These are phyloP conservation scores for Planiliza haematocheilus DNA, from an alignment of 2,113 vertebrate species.

Conservation along the genomic window DNA sequence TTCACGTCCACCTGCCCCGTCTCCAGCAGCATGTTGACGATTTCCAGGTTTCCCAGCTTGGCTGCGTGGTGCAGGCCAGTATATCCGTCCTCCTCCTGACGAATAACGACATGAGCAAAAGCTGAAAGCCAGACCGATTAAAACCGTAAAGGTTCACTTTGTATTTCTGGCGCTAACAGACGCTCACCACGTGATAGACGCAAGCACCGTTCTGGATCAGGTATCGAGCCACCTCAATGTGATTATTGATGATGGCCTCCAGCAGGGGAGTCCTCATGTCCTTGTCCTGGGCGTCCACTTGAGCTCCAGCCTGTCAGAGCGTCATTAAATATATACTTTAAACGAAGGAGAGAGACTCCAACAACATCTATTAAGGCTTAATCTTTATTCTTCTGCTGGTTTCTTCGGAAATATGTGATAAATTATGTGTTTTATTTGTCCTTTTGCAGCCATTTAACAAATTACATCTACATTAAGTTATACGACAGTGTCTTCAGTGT, in stretches of 20 bases:
- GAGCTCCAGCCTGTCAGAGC: constrained; percentile 87
- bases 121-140: neutral
- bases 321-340: constrained; percentile 16
- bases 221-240: constrained; percentile 87
- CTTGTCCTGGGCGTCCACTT: constrained; percentile 90
- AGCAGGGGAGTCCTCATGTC: constrained; percentile 88
- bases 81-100: constrained; percentile 91
- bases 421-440: no score
- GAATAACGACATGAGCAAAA: neutral
- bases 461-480: no score
- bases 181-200: constrained; percentile 87
- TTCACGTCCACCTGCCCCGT: constrained; percentile 94
- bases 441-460: no score
- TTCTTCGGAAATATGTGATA: no score
- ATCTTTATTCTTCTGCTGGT: no score
- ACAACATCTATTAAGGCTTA: no score
- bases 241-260: constrained; percentile 91
- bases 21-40: constrained; percentile 88
- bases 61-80: constrained; percentile 94
- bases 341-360: neutral
- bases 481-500: neutral
- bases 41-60: constrained; percentile 90
- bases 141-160: neutral
- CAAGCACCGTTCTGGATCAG: constrained; percentile 89
- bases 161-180: neutral